Percentiles rank a stretch among this genome's conserved stretches.
phyloP scores from a whole-genome alignment of 2,113 vertebrate genomes.

The Leptobrachium ailaonicum region DNA sequence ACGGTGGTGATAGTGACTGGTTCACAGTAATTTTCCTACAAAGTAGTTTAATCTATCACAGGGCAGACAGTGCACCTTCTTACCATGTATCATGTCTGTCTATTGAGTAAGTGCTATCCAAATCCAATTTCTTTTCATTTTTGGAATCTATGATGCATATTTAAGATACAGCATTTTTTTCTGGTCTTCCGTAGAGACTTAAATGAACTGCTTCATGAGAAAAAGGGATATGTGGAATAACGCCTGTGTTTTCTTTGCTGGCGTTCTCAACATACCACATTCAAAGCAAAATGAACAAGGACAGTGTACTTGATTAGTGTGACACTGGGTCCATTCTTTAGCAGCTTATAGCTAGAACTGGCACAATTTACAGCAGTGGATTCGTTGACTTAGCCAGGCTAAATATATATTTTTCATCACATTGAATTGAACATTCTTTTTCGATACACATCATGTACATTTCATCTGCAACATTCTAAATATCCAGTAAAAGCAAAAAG shows the following conservation, averaged over 20 bases:
- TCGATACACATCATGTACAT: neutral
- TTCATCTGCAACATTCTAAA: neutral
- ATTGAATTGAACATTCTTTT: neutral
- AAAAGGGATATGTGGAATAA: constrained; percentile 10
- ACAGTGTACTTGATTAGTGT: neutral
- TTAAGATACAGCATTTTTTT: constrained; percentile 78
- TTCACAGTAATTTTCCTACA: constrained; percentile 98
- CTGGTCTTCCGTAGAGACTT: constrained; percentile 65
- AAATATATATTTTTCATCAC: no score
- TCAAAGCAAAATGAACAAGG: neutral
- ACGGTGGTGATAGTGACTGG: constrained; percentile 89
- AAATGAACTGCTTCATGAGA: constrained; percentile 66
- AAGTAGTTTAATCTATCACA: constrained; percentile 99
- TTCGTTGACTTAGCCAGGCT: no score
- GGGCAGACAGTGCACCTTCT: constrained; percentile 96
- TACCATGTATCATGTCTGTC: constrained; percentile 97
- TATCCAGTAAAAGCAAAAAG: neutral
- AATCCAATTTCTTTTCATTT: constrained; percentile 86
- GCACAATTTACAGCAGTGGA: neutral
- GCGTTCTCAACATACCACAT: neutral
- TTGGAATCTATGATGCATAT: constrained; percentile 82
- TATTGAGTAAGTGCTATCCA: constrained; percentile 85
- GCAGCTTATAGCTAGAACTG: neutral
- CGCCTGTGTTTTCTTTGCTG: neutral
- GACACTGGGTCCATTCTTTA: neutral